Conservation (phyloP, 1,140 invertebrate species). For the Eciton burchellii region DNA sequence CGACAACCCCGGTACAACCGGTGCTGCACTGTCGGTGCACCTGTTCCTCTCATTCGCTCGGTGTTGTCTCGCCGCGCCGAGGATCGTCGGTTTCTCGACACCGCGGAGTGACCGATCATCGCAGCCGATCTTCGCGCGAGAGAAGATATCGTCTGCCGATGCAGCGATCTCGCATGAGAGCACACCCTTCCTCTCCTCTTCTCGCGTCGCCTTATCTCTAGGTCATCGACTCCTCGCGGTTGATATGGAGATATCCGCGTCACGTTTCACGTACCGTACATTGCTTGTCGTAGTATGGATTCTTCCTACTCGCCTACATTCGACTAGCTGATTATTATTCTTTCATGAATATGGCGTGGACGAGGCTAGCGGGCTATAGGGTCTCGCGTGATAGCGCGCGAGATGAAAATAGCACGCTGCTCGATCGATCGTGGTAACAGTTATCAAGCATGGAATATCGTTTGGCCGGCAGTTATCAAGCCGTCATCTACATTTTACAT, state of each 20-base stretch:
- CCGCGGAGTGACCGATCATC: constrained; percentile 2
- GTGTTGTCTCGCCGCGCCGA: no score
- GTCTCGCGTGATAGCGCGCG: constrained; percentile 38
- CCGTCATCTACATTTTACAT: constrained; percentile 54
- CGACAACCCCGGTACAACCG: constrained; percentile 57
- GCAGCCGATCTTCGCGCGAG: not conserved
- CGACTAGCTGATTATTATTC: constrained; percentile 25
- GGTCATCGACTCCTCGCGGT: constrained; percentile 20
- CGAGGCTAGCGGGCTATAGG: constrained; percentile 16
- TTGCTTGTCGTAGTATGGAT: constrained; percentile 6
- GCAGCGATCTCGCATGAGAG: not conserved
- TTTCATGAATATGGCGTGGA: constrained; percentile 5
- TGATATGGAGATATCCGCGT: not conserved
- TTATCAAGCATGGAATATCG: constrained; percentile 46
- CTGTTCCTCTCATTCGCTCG: no score
- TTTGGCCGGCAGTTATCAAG: constrained; percentile 44
- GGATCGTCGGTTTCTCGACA: no score
- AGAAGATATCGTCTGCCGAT: not conserved
- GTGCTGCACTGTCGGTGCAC: not conserved
- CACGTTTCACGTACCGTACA: not conserved
- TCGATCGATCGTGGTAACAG: constrained; percentile 50
- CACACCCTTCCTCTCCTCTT: no score
- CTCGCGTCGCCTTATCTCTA: constrained; percentile 27
- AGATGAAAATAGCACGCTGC: constrained; percentile 51
- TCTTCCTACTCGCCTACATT: constrained; percentile 20